Evolutionary conservation across 2,113 vertebrate species (phyloP).

Genomic region (Cettia cetti): DNA sequence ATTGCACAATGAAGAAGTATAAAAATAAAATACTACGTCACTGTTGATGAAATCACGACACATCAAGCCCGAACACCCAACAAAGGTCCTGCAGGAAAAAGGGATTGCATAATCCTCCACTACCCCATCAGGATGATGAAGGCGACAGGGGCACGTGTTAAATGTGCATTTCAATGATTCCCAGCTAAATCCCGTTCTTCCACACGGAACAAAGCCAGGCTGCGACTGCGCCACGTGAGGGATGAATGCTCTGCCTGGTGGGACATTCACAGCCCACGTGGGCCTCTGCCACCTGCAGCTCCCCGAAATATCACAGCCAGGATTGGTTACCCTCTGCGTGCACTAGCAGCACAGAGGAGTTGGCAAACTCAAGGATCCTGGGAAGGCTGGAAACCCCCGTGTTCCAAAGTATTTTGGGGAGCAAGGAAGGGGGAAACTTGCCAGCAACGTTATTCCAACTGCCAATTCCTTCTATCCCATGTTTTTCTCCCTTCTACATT

Average conservation of each 20-base stretch:
- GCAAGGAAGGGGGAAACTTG: not conserved
- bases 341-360: not conserved
- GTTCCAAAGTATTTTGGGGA: not conserved
- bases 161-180: not conserved
- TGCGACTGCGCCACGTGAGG: not conserved
- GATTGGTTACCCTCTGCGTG: not conserved
- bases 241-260: fast-evolving
- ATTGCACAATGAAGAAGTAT: not conserved
- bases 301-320: not conserved
- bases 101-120: not conserved
- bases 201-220: not conserved
- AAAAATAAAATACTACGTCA: not conserved
- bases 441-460: fast-evolving
- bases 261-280: not conserved
- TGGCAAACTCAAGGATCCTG: not conserved
- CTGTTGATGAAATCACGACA: not conserved
- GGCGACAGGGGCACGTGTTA: fast-evolving
- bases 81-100: not conserved
- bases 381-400: not conserved
- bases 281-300: not conserved
- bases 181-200: not conserved
- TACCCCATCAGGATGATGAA: not conserved
- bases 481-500: not conserved
- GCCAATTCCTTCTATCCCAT: not conserved
- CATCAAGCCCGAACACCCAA: not conserved